Base-by-base conservation (phyloP, 2,797 vertebrate species). In the Fistularia commersonii region DNA sequence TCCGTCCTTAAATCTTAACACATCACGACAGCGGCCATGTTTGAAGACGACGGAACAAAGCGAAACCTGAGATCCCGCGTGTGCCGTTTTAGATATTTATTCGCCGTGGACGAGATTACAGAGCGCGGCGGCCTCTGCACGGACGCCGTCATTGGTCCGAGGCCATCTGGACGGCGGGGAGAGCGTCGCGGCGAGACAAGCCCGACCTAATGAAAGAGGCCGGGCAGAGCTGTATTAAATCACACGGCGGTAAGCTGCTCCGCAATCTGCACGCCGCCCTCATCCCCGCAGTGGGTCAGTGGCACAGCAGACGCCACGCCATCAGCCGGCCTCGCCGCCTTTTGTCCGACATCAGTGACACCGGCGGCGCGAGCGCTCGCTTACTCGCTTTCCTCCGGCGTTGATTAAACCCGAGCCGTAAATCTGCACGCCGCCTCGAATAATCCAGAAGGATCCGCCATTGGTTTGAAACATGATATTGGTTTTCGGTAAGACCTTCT, bases 121-220 rank as follows among this genome's bases (percentile, higher is more conserved):
- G 38, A 47, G 56, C 36, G 23, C 8, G 32, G 15, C 32, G 6
- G 35, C 14, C 50, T 39, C 42, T 14, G 1, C 38, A 1, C n/a
- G 12, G 65, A 39, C 72, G 59, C 61, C 68, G 59, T 73, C 58
- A 57, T 62, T 54, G 65, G 71, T 73, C 72, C 59, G 66, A 63
- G 76, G 77, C 83, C 87, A 89, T 90, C 88, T 89, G 88, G 80
- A 75, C 52, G 1, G 6, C 51, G 38, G 78, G 49, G 52, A 71
- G 49, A 64, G 71, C 76, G 85, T 88, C 83, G 85, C 66, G 37
- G 72, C 60, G 55, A 72, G 80, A 80, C 74, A 79, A 80, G 79
- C 65, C 68, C 53, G 55, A 64, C 66, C 83, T 84, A 80, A 88
- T 86, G 79, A 89, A 87, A 82, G 66, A 45, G 76, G 46, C 53